Evolutionary conservation across 2,113 vertebrate species (phyloP).

Genomic region (Casuarius casuarius): DNA sequence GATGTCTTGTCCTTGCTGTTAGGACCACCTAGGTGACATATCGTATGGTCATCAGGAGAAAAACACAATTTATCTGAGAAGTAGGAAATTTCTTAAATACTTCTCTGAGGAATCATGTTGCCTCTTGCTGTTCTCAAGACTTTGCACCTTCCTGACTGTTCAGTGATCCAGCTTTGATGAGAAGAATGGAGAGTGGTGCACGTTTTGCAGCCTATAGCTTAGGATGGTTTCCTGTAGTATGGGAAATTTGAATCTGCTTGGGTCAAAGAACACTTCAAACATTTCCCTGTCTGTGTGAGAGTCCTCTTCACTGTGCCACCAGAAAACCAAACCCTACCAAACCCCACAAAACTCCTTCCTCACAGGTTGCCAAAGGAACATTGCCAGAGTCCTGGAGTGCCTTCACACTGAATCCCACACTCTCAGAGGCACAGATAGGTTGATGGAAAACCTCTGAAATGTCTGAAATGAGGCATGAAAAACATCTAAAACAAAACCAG

Average conservation of each 20-base stretch:
- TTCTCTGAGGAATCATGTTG: background rate
- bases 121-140: background rate
- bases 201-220: background rate
- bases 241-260: background rate
- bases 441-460: background rate
- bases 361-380: accelerated
- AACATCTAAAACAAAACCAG: background rate
- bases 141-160: background rate
- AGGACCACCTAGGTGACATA: background rate
- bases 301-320: background rate
- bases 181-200: background rate
- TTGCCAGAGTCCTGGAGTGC: background rate
- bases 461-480: background rate
- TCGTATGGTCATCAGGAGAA: background rate
- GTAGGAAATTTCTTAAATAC: background rate
- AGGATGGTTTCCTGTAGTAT: accelerated
- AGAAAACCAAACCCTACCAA: background rate
- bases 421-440: background rate
- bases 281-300: background rate
- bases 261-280: background rate
- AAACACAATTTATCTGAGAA: background rate
- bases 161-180: background rate
- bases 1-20: background rate
- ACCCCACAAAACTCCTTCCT: background rate
- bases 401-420: background rate